Evolutionary conservation across 2,113 vertebrate species (phyloP).

Genomic region (Amia ocellicauda): DNA sequence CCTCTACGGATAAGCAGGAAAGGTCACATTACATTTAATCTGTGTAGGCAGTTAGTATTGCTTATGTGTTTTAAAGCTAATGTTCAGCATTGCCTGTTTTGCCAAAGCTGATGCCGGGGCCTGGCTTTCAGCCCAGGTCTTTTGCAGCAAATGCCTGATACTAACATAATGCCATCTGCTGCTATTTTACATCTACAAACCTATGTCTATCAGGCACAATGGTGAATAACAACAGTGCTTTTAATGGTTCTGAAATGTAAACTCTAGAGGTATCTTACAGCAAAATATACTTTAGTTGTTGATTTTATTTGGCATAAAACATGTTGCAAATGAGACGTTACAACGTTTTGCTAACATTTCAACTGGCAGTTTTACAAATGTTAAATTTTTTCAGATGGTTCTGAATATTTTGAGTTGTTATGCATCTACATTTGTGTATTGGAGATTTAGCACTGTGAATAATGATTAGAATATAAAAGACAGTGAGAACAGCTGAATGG

Average conservation of each 20-base stretch:
- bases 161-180: constrained; percentile 58
- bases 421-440: not conserved
- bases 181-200: constrained; percentile 54
- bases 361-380: not conserved
- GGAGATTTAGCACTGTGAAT: not conserved
- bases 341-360: constrained; percentile 2
- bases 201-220: constrained; percentile 31
- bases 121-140: constrained; percentile 62
- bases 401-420: constrained; percentile 4
- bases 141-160: constrained; percentile 57
- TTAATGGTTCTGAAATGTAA: constrained; percentile 1
- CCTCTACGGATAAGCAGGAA: not conserved
- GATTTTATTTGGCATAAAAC: not conserved
- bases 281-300: not conserved
- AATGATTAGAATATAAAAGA: not conserved
- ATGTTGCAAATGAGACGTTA: not conserved
- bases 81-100: constrained; percentile 48
- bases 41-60: constrained; percentile 19
- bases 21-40: constrained; percentile 14
- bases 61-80: constrained; percentile 45
- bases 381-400: not conserved
- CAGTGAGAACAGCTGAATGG: no score
- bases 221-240: constrained; percentile 11
- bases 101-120: constrained; percentile 41
- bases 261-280: not conserved